Conservation (phyloP, 2,888 invertebrate genomes). For the Pollenia griseotomentosa region DNA sequence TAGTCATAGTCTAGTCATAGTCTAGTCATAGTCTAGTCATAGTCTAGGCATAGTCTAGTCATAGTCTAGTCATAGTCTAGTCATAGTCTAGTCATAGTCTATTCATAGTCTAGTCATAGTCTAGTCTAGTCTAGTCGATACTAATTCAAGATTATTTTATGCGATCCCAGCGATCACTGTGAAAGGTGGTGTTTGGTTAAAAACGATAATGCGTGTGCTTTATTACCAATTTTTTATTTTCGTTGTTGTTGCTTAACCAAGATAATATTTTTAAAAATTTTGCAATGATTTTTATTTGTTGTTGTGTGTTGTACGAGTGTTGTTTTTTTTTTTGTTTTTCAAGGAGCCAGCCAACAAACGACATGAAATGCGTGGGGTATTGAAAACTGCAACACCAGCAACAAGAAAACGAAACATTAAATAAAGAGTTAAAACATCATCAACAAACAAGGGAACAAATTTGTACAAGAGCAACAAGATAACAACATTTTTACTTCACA, state of each 20-base stretch:
- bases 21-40: background rate
- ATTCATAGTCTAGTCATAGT: background rate
- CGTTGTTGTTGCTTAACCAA: conserved; percentile 25
- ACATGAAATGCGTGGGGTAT: conserved; percentile 74
- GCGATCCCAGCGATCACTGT: background rate
- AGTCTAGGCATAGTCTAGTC: conserved; percentile 8
- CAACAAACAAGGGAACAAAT: conserved; percentile 66
- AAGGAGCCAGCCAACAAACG: conserved; percentile 49
- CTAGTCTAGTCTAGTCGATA: background rate
- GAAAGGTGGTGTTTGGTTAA: conserved; percentile 31
- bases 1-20: no score
- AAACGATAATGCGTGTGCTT: conserved; percentile 68
- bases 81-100: background rate
- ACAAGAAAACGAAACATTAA: conserved; percentile 36
- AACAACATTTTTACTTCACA: conserved; percentile 65
- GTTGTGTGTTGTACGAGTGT: conserved; percentile 25
- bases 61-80: background rate
- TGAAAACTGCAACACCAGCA: conserved; percentile 48
- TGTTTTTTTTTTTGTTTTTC: conserved; percentile 14
- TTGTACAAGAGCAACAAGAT: conserved; percentile 68
- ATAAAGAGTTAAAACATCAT: conserved; percentile 60
- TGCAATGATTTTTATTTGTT: conserved; percentile 47
- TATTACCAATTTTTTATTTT: conserved; percentile 55
- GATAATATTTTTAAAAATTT: conserved; percentile 29
- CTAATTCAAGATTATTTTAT: no score